phyloP scores from a whole-genome alignment of 2,888 invertebrate genomes.

The Synanthedon andrenaeformis region DNA sequence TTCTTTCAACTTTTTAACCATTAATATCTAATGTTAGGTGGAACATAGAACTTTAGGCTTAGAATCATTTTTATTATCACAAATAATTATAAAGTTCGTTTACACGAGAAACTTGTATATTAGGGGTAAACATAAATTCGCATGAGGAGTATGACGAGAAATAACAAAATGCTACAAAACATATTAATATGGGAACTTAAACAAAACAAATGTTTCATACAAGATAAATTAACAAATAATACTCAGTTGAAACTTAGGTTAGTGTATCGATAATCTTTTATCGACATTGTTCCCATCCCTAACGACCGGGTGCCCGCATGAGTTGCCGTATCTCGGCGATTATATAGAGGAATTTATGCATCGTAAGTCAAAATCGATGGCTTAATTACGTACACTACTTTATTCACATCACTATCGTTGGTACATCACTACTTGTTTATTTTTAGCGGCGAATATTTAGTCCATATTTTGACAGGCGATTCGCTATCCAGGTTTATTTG shows the following conservation, averaged over 20 bases:
- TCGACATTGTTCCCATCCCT: conserved; percentile 1
- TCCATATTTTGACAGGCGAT: conserved; percentile 1
- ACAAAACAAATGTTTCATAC: neutral
- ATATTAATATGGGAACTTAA: no score
- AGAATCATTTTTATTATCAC: no score
- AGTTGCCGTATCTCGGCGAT: conserved; percentile 2
- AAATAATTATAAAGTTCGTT: no score
- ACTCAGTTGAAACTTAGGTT: no score
- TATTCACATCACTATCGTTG: neutral
- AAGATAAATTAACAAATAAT: no score
- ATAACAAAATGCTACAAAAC: no score
- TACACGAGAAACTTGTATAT: no score
- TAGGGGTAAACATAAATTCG: no score
- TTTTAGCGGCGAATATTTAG: neutral
- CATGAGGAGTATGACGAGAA: no score
- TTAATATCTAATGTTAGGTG: no score
- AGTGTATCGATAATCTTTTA: neutral
- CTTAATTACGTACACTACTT: conserved; percentile 4
- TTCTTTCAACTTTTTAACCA: no score
- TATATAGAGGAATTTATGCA: conserved; percentile 6
- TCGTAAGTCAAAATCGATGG: conserved; percentile 9
- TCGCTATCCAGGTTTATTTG: neutral
- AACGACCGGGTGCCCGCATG: conserved; percentile 5
- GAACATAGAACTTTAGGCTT: no score
- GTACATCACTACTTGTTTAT: conserved; percentile 1